Base-by-base conservation (phyloP, 2,113 vertebrate genomes). In the Tor tambroides region DNA sequence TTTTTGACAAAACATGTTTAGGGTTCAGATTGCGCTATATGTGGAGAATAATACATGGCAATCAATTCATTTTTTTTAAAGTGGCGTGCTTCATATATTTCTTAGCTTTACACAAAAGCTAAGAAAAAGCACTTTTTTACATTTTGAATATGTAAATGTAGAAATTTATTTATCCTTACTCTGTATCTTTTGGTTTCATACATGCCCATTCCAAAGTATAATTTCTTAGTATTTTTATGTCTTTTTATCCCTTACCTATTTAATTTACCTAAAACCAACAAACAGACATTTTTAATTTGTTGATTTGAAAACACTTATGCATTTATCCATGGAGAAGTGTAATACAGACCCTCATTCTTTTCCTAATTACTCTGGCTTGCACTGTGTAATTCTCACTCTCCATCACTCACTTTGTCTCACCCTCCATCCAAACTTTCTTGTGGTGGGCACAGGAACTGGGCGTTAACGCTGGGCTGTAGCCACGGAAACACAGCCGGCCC, bases 371-470 rank as follows among this genome's bases (percentile, higher is more conserved):
- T 56, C 21, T 26, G 23, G 72, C 46, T 74, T 0, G 14, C 82
- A 74, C 82, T 74, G 19, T 56, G 82, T 84, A 84, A 84, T 59
- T 84, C 69, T 84, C 46, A 59, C 67, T 84, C 23, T 84, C 82
- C 67, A 74, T 84, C 82, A 84, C 82, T 74, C 82, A 84, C 82
- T 83, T 28, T 67, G 61, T 78, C 28, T 90, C 23, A 88, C 83
- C 51, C 56, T 77, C 79, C 87, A 85, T 92, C 90, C 51, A 32
- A 93, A 87, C 92, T 93, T 93, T 94, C 92, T 91, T 91, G 87
- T 86, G 87, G 69, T 81, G 85, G 56, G 84, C 88, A 90, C 89
- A 92, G 92, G 92, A 94, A 93, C 90, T 91, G 91, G 92, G 90
- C 91, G 90, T 54, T 84, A 90, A 89, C 89, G 23, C 85, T 86